Evolutionary conservation across 1,140 invertebrate genomes (phyloP).

Genomic region (Calliopsis andreniformis): DNA sequence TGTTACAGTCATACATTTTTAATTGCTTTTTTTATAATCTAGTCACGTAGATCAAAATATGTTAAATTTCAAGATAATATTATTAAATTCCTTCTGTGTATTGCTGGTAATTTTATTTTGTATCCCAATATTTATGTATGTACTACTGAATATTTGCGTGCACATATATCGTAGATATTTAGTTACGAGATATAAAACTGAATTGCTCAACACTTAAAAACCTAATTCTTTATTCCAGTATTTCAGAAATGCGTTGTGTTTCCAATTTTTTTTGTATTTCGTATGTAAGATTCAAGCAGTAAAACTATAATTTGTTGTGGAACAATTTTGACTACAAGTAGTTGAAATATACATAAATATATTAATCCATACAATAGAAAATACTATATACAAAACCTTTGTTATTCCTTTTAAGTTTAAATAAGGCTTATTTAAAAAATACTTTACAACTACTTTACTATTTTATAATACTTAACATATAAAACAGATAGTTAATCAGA

Average conservation of each 20-base stretch:
- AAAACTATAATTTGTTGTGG: neutral
- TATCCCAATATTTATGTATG: constrained; percentile 26
- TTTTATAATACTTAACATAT: too few species aligned
- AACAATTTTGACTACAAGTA: neutral
- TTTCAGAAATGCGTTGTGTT: too few species aligned
- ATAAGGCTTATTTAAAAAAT: constrained; percentile 77
- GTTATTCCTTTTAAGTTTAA: constrained; percentile 85
- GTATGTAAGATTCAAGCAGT: neutral
- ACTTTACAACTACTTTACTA: too few species aligned
- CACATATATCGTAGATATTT: too few species aligned
- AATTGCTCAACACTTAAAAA: too few species aligned
- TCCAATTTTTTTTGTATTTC: neutral
- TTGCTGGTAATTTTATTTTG: constrained; percentile 60
- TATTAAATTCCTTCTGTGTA: constrained; percentile 76
- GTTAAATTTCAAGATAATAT: constrained; percentile 75
- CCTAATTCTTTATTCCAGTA: too few species aligned
- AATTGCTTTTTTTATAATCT: constrained; percentile 78
- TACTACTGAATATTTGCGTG: neutral
- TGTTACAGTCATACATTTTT: constrained; percentile 71
- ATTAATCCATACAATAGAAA: neutral
- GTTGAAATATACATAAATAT: neutral
- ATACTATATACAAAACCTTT: constrained; percentile 72
- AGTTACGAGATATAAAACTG: too few species aligned
- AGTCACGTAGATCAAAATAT: constrained; percentile 77
- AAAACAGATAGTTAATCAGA: too few species aligned